Evolutionary conservation across 2,888 invertebrate genomes (phyloP), one percentile per base, ranked within the genome.

Genomic region (Junonia oenone): DNA sequence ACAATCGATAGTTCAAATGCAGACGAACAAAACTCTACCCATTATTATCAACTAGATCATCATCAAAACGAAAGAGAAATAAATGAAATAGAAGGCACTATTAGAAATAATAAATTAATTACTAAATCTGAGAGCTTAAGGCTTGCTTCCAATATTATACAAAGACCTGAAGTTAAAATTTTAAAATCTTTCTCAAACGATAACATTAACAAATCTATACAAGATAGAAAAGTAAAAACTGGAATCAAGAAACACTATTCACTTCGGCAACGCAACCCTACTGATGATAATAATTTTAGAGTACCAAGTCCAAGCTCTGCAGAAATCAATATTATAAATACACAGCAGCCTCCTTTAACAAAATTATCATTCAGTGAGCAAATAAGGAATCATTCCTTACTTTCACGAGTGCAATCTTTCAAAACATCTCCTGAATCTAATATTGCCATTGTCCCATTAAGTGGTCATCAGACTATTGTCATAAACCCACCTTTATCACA

Each of bases 381-480:
- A 63, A 64, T 70, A 11, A 81, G 72, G 67, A 76, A 73, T 26
- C 75, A 80, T 57, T 79, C 82, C n/a, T 72, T 90, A 48, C 63
- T 89, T 61, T 83, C 88, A 27, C 71, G 89, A 64, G 88, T 89
- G 4, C 89, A 89, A 64, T 88, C 89, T 33, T 90, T 90, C 57
- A 90, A 90, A 68, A 87, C 88, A 58, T 80, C 83, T 2, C 79
- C 83, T n/a, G 83, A 88, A 61, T 84, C 87, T n/a, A 86, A 82
- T 64, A 84, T 91, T 58, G 78, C 85, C 54, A 81, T 91, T 49
- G 78, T 91, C 37, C 91, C 91, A 43, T 69, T 91, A 58, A 91
- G 91, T 64, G 90, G 91, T 45, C 90, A 91, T 68, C 91, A 91
- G 78, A 91, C 91, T n/a, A 86, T 91, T 64, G 83, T 91, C 22